phyloP scores from a whole-genome alignment of 2,113 vertebrate species.

The Chaetura pelagica region DNA sequence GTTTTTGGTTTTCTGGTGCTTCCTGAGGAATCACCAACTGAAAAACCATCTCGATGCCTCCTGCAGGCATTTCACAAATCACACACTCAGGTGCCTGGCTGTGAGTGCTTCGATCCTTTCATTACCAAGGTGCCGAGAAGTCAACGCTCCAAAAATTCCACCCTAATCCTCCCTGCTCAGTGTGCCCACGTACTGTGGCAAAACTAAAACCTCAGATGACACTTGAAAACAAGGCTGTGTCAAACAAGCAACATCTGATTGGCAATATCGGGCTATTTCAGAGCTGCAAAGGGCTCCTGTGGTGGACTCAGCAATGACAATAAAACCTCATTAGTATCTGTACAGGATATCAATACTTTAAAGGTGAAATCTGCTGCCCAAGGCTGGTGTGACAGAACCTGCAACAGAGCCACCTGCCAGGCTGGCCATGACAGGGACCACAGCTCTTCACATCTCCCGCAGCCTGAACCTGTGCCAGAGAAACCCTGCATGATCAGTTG shows the following conservation, averaged over 20 bases:
- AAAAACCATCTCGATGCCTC: background rate
- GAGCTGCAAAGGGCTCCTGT: background rate
- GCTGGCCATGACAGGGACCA: fast-evolving
- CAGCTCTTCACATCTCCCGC: background rate
- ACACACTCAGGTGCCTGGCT: background rate
- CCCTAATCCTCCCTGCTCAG: background rate
- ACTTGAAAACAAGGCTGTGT: background rate
- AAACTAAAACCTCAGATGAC: background rate
- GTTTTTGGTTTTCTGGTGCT: background rate
- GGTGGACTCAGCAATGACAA: background rate
- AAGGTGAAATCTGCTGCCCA: background rate
- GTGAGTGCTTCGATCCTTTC: background rate
- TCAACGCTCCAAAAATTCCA: background rate
- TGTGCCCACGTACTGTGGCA: background rate
- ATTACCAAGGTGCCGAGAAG: background rate
- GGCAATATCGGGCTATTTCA: background rate
- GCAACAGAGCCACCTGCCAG: background rate
- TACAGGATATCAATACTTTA: background rate
- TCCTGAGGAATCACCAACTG: background rate
- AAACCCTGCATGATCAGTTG: background rate
- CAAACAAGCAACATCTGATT: background rate
- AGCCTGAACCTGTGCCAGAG: background rate
- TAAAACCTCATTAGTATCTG: background rate
- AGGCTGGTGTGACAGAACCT: background rate
- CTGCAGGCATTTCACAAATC: background rate